phyloP scores from a whole-genome alignment of 2,113 vertebrate species.

The Coregonus clupeaformis region DNA sequence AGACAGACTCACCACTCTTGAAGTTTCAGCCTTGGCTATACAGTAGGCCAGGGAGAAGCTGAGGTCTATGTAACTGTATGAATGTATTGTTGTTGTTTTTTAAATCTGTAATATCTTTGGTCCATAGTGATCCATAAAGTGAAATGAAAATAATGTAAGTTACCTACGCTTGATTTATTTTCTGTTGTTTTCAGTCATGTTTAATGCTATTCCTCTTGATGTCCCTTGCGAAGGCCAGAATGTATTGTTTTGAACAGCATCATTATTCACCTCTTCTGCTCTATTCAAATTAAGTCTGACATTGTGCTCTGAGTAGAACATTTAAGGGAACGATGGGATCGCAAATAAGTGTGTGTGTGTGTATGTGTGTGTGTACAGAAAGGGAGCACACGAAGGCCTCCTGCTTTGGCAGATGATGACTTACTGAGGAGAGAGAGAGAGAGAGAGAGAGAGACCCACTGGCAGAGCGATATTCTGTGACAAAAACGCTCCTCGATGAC shows the following conservation, averaged over 20 bases:
- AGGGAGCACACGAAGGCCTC: neutral
- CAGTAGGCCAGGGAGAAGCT: too few species aligned
- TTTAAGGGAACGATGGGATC: slow-evolving; percentile 14
- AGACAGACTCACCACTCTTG: too few species aligned
- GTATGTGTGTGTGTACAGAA: neutral
- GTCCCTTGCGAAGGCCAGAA: neutral
- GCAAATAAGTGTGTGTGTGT: slow-evolving; percentile 21
- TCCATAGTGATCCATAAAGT: too few species aligned
- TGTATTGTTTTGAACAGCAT: slow-evolving; percentile 25
- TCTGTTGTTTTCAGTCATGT: neutral
- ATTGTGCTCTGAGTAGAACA: slow-evolving; percentile 40
- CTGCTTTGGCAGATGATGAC: slow-evolving; percentile 4
- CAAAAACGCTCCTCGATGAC: neutral
- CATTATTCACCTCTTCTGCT: slow-evolving; percentile 44
- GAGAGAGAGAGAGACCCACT: too few species aligned
- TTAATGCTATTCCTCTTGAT: neutral
- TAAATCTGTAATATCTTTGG: too few species aligned
- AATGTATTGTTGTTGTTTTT: too few species aligned
- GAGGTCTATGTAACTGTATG: too few species aligned
- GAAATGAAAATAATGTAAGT: too few species aligned
- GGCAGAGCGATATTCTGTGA: neutral
- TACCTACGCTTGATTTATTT: too few species aligned
- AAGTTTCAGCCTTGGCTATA: too few species aligned
- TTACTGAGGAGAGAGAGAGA: neutral
- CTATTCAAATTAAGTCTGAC: slow-evolving; percentile 45